These are phyloP conservation scores for Tamias sibiricus DNA, from an alignment of 2,113 vertebrate species.

Conservation along the genomic window DNA sequence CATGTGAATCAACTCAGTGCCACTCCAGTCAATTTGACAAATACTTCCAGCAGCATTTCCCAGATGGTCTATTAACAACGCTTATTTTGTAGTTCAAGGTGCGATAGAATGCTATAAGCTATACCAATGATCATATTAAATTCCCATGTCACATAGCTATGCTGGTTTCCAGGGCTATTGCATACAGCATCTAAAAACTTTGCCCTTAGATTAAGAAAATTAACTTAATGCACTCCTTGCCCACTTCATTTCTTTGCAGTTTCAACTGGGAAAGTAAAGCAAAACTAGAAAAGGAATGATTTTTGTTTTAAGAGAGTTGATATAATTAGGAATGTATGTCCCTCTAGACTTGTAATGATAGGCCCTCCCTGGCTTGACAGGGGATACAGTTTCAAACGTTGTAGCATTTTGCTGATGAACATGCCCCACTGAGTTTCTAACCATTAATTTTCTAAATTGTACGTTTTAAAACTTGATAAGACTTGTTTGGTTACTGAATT, in stretches of 20 bases:
- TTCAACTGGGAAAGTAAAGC: neutral
- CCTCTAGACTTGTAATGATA: constrained; percentile 14
- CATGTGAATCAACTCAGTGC: neutral
- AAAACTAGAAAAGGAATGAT: constrained; percentile 14
- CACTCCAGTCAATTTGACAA: neutral
- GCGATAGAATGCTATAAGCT: neutral
- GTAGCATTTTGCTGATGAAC: constrained; percentile 58
- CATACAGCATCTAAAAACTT: neutral
- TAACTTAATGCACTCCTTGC: neutral
- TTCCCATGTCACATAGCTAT: neutral
- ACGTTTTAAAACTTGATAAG: constrained; percentile 72
- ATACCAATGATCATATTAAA: neutral
- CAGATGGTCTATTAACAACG: neutral
- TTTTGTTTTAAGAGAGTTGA: constrained; percentile 56
- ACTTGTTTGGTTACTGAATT: constrained; percentile 64
- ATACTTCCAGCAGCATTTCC: neutral
- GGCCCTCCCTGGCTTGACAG: neutral
- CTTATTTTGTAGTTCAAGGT: constrained; percentile 26
- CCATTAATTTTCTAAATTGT: constrained; percentile 69
- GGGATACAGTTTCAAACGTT: constrained; percentile 17
- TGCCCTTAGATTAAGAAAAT: constrained; percentile 37
- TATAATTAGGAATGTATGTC: constrained; percentile 1
- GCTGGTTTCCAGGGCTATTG: neutral
- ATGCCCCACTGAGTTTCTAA: constrained; percentile 59
- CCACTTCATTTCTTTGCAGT: neutral